Evolutionary conservation across 2,888 invertebrate species (phyloP).

Genomic region (Drymonia ruficornis): DNA sequence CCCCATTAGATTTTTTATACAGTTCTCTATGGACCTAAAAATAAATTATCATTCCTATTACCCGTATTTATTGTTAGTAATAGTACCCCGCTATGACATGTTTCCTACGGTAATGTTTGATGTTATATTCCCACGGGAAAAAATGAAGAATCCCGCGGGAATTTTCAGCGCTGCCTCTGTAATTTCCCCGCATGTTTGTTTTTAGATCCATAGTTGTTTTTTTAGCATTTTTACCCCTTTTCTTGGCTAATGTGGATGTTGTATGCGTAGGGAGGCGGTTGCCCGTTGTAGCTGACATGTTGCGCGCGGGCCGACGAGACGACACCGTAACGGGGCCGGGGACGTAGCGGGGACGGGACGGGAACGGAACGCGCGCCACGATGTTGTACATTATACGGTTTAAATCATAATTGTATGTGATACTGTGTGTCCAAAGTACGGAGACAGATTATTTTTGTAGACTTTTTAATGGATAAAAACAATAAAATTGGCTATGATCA

Average conservation of each 20-base stretch:
- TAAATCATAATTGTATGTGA: background rate
- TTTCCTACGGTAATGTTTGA: background rate
- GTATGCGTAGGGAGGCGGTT: constrained; percentile 76
- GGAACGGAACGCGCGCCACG: constrained; percentile 20
- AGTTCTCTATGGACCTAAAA: background rate
- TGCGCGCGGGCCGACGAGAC: constrained; percentile 64
- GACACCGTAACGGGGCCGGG: constrained; percentile 19
- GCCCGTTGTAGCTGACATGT: constrained; percentile 81
- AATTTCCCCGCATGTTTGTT: constrained; percentile 7
- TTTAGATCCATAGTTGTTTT: constrained; percentile 15
- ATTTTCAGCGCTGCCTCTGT: background rate
- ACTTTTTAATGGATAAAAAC: background rate
- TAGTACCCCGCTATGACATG: no score
- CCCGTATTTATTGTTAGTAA: no score
- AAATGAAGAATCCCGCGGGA: background rate
- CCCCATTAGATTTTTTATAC: background rate
- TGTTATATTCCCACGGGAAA: background rate
- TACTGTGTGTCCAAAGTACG: background rate
- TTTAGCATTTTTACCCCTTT: constrained; percentile 19
- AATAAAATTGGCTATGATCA: no score
- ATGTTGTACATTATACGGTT: constrained; percentile 6
- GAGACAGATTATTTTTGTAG: background rate
- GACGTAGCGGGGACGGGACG: constrained; percentile 17
- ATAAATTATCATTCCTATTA: no score
- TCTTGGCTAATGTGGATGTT: constrained; percentile 46